Conservation (phyloP, 2,888 invertebrate species). For the Abscondita cerata region DNA sequence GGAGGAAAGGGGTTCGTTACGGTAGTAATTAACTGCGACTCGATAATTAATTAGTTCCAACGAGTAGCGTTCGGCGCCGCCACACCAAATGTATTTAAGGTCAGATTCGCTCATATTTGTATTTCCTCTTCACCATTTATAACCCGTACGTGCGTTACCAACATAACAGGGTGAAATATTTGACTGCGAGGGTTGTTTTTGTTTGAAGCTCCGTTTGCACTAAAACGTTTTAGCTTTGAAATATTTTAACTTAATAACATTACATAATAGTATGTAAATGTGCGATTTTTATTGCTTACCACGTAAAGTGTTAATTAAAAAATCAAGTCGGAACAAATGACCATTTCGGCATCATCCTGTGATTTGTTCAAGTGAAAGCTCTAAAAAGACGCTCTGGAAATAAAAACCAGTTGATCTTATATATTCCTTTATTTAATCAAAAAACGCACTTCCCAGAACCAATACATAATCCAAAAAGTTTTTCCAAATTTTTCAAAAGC, state of each 20-base stretch:
- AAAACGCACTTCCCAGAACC: no score
- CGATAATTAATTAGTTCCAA: conserved; percentile 60
- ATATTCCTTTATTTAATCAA: no score
- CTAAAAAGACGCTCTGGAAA: no score
- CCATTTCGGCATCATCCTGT: neutral
- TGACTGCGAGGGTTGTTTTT: conserved; percentile 45
- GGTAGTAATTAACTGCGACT: conserved; percentile 58
- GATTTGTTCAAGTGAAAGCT: no score
- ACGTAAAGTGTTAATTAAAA: conserved; percentile 3
- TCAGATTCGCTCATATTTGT: conserved; percentile 41
- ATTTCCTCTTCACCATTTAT: conserved; percentile 19
- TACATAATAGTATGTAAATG: conserved; percentile 8
- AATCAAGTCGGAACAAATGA: neutral
- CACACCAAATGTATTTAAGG: conserved; percentile 42
- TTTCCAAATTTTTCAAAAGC: no score
- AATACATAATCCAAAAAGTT: no score
- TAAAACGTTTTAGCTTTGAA: conserved; percentile 37
- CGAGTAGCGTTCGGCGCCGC: conserved; percentile 55
- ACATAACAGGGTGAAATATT: conserved; percentile 44
- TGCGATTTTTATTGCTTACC: neutral
- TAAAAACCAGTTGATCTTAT: no score
- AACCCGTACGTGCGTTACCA: conserved; percentile 30
- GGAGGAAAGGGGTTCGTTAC: conserved; percentile 52
- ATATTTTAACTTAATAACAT: conserved; percentile 11
- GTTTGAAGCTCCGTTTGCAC: conserved; percentile 42